Evolutionary conservation across 2,113 vertebrate genomes (phyloP).

Genomic region (Dasyurus viverrinus): DNA sequence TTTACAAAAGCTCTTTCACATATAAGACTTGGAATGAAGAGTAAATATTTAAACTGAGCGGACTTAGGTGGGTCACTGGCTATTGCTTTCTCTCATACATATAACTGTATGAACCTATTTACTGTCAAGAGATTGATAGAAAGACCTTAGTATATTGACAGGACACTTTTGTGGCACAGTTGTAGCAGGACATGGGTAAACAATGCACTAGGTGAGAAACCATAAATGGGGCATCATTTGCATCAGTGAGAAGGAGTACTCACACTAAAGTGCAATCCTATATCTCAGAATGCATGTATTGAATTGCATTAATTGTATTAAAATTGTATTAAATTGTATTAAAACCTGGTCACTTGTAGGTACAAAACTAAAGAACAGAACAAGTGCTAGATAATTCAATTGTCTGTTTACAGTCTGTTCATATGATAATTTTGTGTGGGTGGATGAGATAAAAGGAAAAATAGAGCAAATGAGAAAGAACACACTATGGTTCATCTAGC

Average conservation of each 20-base stretch:
- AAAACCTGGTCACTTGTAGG: too few species aligned
- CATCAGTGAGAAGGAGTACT: neutral
- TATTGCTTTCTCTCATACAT: neutral
- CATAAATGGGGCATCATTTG: neutral
- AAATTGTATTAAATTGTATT: too few species aligned
- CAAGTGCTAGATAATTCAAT: too few species aligned
- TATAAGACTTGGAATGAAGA: neutral
- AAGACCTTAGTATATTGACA: neutral
- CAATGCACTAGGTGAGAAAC: neutral
- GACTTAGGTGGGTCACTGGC: neutral
- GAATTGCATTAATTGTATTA: too few species aligned
- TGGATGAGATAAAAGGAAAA: too few species aligned
- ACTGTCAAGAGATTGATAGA: neutral
- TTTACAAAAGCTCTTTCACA: neutral
- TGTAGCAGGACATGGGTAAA: neutral
- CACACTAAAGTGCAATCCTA: neutral
- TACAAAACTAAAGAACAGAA: too few species aligned
- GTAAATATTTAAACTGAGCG: neutral
- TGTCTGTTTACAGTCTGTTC: too few species aligned
- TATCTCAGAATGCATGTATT: too few species aligned
- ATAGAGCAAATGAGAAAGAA: too few species aligned
- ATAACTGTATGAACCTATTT: neutral
- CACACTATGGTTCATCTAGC: too few species aligned
- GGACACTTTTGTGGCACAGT: neutral
- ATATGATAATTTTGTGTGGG: too few species aligned